These are phyloP conservation scores for Parambassis ranga DNA, from an alignment of 2,797 vertebrate genomes.

Conservation along the genomic window DNA sequence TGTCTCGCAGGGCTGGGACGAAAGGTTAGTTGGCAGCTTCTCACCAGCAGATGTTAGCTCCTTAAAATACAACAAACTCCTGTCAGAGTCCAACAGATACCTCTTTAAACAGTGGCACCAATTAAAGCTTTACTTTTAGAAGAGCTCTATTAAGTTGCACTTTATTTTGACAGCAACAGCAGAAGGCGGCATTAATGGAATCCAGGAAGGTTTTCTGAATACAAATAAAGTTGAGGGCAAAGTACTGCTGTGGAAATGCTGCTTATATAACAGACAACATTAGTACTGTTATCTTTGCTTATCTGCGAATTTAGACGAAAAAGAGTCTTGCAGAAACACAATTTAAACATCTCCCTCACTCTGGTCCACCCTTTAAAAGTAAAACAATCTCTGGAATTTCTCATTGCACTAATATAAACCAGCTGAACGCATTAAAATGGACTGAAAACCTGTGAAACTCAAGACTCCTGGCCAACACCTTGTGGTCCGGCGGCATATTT, in stretches of 20 bases:
- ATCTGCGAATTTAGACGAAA: not conserved
- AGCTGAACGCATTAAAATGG: slow-evolving; percentile 28
- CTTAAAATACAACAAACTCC: slow-evolving; percentile 51
- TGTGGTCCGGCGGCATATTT: slow-evolving; percentile 12
- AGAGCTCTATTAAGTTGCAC: not conserved
- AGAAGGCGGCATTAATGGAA: not conserved
- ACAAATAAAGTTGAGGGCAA: not conserved
- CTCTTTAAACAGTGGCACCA: slow-evolving; percentile 34
- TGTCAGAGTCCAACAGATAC: slow-evolving; percentile 46
- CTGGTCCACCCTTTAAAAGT: slow-evolving; percentile 23
- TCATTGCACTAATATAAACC: slow-evolving; percentile 40
- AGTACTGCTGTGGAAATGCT: not conserved
- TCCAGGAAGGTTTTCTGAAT: not conserved
- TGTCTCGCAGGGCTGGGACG: slow-evolving; percentile 1
- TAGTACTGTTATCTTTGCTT: not conserved
- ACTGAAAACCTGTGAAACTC: slow-evolving; percentile 26
- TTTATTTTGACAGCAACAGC: slow-evolving; percentile 35
- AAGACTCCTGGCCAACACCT: slow-evolving; percentile 40
- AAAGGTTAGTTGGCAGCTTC: slow-evolving; percentile 41
- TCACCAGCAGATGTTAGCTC: slow-evolving; percentile 66
- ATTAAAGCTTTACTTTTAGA: slow-evolving; percentile 55
- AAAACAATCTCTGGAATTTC: slow-evolving; percentile 44
- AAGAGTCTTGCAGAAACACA: slow-evolving; percentile 1
- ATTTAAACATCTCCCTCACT: not conserved
- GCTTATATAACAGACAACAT: not conserved